Base-by-base conservation (phyloP, 2,888 invertebrate species). In the Clanis bilineata region DNA sequence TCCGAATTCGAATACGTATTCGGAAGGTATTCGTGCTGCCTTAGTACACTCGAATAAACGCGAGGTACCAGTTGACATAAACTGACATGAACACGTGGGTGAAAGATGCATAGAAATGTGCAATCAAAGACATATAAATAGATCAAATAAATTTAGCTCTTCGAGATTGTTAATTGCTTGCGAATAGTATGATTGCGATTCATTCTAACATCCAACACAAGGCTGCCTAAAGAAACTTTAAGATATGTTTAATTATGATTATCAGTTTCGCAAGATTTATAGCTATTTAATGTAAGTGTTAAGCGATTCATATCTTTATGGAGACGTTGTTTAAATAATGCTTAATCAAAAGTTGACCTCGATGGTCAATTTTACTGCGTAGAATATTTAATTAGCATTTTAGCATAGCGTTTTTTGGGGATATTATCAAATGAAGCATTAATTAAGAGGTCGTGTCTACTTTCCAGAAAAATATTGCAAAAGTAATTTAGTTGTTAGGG, bases 61-160 rank as follows among this genome's bases (percentile, higher is more conserved):
- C 39, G 36, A 15, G 38, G 36, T 54, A 57, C 43, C 51, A 38
- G 58, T 58, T 47, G 38, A 38, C 15, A 22, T 32, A 64, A 73
- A 75, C 62, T 65, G 72, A 71, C 69, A 65, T 66, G 60, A 67
- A 67, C 74, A 77, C 75, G 85, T 83, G 80, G 82, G 80, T 71
- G 75, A 69, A 64, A 69, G 63, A 66, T 79, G 79, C 76, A 63
- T 60, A 77, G 82, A 83, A 82, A 69, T 68, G 70, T 67, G 68
- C 67, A 79, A 76, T 74, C 73, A 71, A 70, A 63, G 61, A 61
- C 67, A 58, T 62, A 69, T 68, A 73, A 74, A 77, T 74, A 75
- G 74, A 76, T 71, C 66, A 61, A 44, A 38, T 47, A 47, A 60
- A 62, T 56, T 59, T 32, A 61, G 60, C 59, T 54, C 45, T 51